These are phyloP conservation scores for Callimorpha dominula DNA, from an alignment of 2,888 invertebrate species.

Conservation along the genomic window DNA sequence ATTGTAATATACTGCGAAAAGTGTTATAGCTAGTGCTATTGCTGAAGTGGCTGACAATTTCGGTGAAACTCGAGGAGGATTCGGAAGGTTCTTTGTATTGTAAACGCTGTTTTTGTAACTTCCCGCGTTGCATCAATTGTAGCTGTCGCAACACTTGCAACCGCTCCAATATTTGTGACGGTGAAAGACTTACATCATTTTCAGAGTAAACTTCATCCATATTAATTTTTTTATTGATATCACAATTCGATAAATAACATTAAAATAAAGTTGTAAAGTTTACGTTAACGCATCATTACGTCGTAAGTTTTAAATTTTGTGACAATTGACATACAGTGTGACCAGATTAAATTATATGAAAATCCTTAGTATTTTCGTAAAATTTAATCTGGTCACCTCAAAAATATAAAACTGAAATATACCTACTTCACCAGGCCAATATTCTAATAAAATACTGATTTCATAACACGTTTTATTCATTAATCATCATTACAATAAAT, in stretches of 20 bases:
- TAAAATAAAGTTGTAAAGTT: not conserved
- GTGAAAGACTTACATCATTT: constrained; percentile 77
- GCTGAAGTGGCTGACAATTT: constrained; percentile 80
- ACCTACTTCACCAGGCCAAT: no score
- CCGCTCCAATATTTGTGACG: constrained; percentile 78
- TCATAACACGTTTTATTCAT: no score
- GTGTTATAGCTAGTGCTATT: constrained; percentile 80
- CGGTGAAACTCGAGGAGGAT: constrained; percentile 72
- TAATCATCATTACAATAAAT: no score
- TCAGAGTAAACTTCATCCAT: constrained; percentile 79
- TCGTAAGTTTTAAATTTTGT: not conserved
- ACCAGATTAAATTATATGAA: no score
- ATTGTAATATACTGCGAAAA: constrained; percentile 76
- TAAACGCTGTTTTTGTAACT: constrained; percentile 77
- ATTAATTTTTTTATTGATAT: constrained; percentile 8
- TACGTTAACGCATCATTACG: not conserved
- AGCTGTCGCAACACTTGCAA: constrained; percentile 76
- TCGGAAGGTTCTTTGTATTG: constrained; percentile 72
- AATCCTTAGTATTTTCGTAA: no score
- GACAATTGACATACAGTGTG: not conserved
- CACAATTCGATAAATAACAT: not conserved
- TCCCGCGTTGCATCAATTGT: constrained; percentile 79
- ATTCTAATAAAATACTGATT: no score
- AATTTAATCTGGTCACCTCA: no score
- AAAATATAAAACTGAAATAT: no score